phyloP scores from a whole-genome alignment of 2,888 invertebrate genomes.

The Cryptophagus acutangulus region DNA sequence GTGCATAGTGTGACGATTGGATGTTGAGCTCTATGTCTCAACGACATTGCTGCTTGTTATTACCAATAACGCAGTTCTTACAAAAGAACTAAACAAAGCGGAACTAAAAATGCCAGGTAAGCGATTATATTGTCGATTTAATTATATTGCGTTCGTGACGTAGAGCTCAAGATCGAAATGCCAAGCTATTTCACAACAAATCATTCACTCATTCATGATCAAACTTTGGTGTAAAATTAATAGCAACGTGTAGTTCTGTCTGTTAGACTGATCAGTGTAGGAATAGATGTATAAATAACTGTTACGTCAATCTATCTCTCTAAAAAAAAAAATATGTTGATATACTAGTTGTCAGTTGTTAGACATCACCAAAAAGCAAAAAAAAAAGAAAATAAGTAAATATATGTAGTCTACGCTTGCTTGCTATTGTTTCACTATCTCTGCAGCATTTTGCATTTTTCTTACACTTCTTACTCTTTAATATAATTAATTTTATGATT shows the following conservation, averaged over 20 bases:
- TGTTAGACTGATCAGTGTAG: constrained; percentile 36
- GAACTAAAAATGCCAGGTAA: too few species aligned
- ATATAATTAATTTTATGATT: constrained; percentile 17
- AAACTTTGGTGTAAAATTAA: constrained; percentile 31
- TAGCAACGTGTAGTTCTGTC: constrained; percentile 35
- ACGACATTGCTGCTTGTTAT: too few species aligned
- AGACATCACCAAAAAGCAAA: constrained; percentile 18
- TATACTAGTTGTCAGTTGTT: constrained; percentile 20
- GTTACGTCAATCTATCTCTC: constrained; percentile 15
- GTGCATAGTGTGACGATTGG: too few species aligned
- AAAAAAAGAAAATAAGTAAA: too few species aligned
- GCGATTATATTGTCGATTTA: too few species aligned
- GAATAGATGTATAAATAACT: constrained; percentile 27
- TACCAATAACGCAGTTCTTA: too few species aligned
- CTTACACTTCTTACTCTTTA: constrained; percentile 5
- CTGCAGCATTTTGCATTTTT: constrained; percentile 16
- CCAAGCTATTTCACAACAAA: too few species aligned
- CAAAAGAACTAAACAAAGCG: too few species aligned
- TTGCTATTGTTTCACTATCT: constrained; percentile 27
- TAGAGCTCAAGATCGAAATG: too few species aligned
- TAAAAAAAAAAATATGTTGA: constrained; percentile 13
- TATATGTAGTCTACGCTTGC: constrained; percentile 26
- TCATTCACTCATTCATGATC: constrained; percentile 22
- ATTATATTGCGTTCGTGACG: too few species aligned
- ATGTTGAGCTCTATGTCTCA: too few species aligned